Conservation (phyloP, 2,797 vertebrate species). For the Stomatorhinus walkeri region DNA sequence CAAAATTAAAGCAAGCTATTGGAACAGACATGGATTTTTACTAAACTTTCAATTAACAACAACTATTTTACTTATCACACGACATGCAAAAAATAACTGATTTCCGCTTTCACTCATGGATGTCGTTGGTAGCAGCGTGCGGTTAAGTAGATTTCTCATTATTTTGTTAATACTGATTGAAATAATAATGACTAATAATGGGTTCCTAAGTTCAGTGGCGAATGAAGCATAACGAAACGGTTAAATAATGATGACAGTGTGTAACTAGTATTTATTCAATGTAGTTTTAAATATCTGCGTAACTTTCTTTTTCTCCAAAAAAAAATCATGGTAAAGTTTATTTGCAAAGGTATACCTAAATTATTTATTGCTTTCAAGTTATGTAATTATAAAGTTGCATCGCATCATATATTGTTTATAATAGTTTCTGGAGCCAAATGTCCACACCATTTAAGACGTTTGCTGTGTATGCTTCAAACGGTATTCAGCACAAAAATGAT, state of each 20-base stretch:
- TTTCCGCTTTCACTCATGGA: conserved; percentile 7
- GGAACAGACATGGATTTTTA: neutral
- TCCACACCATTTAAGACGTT: neutral
- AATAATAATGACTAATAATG: neutral
- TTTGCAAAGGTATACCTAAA: neutral
- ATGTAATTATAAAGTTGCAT: neutral
- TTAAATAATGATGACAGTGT: neutral
- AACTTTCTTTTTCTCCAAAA: neutral
- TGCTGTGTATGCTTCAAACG: neutral
- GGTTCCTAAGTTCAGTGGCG: neutral
- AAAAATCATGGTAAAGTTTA: neutral
- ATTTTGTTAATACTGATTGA: neutral
- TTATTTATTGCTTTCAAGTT: neutral
- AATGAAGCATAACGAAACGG: neutral
- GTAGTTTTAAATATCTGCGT: neutral
- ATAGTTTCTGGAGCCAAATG: neutral
- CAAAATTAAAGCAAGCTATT: neutral
- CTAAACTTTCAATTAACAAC: neutral
- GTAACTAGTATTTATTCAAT: neutral
- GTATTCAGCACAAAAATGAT: neutral
- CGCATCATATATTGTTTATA: neutral
- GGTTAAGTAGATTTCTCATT: conserved; percentile 4
- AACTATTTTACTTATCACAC: neutral
- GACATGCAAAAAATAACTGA: neutral
- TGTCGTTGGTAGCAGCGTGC: neutral